A percentile compares a stretch with the other conserved stretches of the same genome.
Evolutionary conservation across 2,888 invertebrate genomes (phyloP).

Genomic region (Rhorus exstirpatorius): DNA sequence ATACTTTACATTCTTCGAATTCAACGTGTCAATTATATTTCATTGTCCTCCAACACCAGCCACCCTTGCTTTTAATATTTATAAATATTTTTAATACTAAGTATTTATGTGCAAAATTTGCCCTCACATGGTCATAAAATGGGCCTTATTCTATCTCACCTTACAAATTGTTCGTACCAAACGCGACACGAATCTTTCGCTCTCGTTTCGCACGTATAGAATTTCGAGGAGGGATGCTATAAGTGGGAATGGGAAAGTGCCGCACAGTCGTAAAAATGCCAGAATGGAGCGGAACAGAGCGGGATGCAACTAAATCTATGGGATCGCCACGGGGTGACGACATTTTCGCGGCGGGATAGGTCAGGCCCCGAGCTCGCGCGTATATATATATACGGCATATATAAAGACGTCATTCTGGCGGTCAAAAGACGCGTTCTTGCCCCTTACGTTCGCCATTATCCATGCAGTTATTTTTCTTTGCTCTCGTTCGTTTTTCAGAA

Average conservation of each 20-base stretch:
- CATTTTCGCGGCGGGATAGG: slow-evolving; percentile 82
- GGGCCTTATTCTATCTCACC: too few relatives aligned
- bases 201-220: slow-evolving; percentile 16
- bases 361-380: slow-evolving; percentile 74
- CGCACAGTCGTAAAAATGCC: slow-evolving; percentile 42
- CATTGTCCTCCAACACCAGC: too few relatives aligned
- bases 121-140: too few relatives aligned
- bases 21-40: too few relatives aligned
- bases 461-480: slow-evolving; percentile 49
- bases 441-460: slow-evolving; percentile 53
- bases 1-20: too few relatives aligned
- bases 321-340: slow-evolving; percentile 83
- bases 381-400: too few relatives aligned
- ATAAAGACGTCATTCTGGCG: slow-evolving; percentile 82
- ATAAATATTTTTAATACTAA: too few relatives aligned
- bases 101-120: too few relatives aligned
- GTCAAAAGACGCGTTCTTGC: slow-evolving; percentile 75
- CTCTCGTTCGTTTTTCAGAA: slow-evolving; percentile 5
- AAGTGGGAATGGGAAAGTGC: slow-evolving; percentile 66
- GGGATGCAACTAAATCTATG: slow-evolving; percentile 81
- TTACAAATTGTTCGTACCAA: slow-evolving; percentile 41
- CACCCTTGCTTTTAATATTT: too few relatives aligned
- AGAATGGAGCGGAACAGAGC: slow-evolving; percentile 52
- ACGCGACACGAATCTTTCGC: slow-evolving; percentile 40
- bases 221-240: slow-evolving; percentile 1